These are phyloP conservation scores for Unio pictorum DNA, from an alignment of 2,888 invertebrate genomes.

Conservation along the genomic window DNA sequence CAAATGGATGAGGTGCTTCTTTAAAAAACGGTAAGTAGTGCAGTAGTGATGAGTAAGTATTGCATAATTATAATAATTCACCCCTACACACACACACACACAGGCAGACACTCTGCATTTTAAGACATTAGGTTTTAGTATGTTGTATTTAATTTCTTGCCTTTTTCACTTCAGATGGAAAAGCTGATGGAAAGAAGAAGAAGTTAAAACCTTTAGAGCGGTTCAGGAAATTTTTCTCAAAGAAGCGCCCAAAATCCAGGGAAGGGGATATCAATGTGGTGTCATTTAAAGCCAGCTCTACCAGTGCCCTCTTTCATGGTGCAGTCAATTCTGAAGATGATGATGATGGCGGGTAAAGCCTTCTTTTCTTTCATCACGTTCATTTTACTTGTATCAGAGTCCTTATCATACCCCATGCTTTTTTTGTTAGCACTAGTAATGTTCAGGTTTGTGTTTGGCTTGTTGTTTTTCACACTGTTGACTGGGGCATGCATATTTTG, in stretches of 20 bases:
- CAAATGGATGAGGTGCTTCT: too few species aligned
- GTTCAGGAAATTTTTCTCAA: slow-evolving; percentile 57
- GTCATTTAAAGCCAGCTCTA: slow-evolving; percentile 50
- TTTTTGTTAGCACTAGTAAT: too few species aligned
- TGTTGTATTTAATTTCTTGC: neutral
- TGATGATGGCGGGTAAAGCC: slow-evolving; percentile 52
- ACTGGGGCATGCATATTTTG: slow-evolving; percentile 1
- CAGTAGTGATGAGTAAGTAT: too few species aligned
- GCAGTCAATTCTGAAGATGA: slow-evolving; percentile 42
- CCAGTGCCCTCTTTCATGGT: slow-evolving; percentile 42
- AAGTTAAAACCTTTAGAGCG: slow-evolving; percentile 60
- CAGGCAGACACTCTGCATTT: too few species aligned
- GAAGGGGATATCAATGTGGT: slow-evolving; percentile 37
- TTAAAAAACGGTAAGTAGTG: too few species aligned
- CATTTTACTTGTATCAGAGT: neutral
- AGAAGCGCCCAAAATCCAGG: slow-evolving; percentile 47
- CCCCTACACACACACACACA: too few species aligned
- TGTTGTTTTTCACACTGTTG: neutral
- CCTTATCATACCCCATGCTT: too few species aligned
- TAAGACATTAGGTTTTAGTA: too few species aligned
- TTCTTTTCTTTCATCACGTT: neutral
- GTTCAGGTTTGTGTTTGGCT: neutral
- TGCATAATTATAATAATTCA: too few species aligned
- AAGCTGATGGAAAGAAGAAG: slow-evolving; percentile 51
- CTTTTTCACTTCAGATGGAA: slow-evolving; percentile 29